Evolutionary conservation across 2,888 invertebrate species (phyloP).

Genomic region (Bellardia bayeri): DNA sequence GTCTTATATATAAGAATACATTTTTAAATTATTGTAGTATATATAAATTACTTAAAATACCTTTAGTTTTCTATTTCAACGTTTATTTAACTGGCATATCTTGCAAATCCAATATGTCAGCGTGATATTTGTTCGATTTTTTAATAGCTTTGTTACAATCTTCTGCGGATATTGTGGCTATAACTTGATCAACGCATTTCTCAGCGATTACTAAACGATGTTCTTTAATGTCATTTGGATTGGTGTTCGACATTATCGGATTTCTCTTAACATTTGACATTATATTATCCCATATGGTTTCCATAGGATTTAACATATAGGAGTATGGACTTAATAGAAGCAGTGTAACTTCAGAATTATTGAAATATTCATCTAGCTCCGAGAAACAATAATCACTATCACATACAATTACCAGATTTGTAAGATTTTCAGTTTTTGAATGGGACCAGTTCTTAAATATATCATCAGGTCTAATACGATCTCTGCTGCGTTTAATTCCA

Average conservation of each 20-base stretch:
- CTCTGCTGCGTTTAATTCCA: constrained; percentile 48
- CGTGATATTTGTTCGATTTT: constrained; percentile 61
- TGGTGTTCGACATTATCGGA: constrained; percentile 28
- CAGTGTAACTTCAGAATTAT: constrained; percentile 71
- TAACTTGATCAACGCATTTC: constrained; percentile 62
- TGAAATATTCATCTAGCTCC: constrained; percentile 71
- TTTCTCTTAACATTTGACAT: constrained; percentile 59
- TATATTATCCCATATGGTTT: constrained; percentile 65
- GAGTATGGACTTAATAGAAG: constrained; percentile 69
- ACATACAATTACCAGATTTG: constrained; percentile 70
- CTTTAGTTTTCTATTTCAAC: not conserved
- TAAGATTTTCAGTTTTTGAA: constrained; percentile 41
- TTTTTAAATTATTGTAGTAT: constrained; percentile 1
- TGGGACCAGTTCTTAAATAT: constrained; percentile 52
- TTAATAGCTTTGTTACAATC: constrained; percentile 54
- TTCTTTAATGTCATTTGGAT: constrained; percentile 55
- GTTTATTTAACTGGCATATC: constrained; percentile 65
- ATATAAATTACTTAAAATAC: constrained; percentile 36
- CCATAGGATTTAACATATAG: constrained; percentile 68
- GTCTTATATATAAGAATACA: constrained; percentile 29
- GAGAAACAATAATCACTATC: constrained; percentile 72
- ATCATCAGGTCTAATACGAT: constrained; percentile 60
- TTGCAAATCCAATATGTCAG: constrained; percentile 56
- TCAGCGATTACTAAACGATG: constrained; percentile 61
- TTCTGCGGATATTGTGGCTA: constrained; percentile 51